phyloP scores from a whole-genome alignment of 2,797 vertebrate genomes.

The Enteromius mattozi region DNA sequence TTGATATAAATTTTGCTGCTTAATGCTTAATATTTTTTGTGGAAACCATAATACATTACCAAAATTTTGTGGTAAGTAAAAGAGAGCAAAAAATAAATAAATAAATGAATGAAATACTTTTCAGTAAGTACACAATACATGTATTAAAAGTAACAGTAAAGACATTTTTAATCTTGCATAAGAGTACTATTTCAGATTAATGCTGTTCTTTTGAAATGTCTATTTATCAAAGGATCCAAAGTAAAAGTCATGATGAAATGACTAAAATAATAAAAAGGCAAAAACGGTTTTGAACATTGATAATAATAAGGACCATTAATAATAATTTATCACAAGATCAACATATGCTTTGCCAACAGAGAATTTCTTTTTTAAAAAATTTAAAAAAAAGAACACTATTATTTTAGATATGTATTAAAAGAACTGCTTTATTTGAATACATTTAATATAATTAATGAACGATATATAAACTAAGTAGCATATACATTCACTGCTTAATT shows the following conservation, averaged over 20 bases:
- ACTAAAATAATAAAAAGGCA: neutral
- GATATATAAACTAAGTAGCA: neutral
- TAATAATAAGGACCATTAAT: neutral
- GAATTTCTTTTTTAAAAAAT: neutral
- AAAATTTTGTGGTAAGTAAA: neutral
- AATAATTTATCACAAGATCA: neutral
- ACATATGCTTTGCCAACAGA: neutral
- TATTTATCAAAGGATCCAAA: neutral
- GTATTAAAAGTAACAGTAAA: neutral
- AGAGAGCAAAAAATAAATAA: neutral
- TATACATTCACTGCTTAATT: neutral
- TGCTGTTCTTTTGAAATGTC: neutral
- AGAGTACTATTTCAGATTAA: neutral
- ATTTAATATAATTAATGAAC: neutral
- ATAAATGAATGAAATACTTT: too few species aligned
- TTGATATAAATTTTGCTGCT: neutral
- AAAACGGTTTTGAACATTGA: neutral
- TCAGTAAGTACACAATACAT: neutral
- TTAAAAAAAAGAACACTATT: neutral
- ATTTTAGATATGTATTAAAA: neutral
- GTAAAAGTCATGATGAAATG: neutral
- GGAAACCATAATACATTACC: neutral
- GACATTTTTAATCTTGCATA: neutral
- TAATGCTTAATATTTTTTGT: neutral
- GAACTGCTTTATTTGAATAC: neutral